Conservation (phyloP, 53 echinoderm and acorn worm genomes). For the Glandiceps talaboti region DNA sequence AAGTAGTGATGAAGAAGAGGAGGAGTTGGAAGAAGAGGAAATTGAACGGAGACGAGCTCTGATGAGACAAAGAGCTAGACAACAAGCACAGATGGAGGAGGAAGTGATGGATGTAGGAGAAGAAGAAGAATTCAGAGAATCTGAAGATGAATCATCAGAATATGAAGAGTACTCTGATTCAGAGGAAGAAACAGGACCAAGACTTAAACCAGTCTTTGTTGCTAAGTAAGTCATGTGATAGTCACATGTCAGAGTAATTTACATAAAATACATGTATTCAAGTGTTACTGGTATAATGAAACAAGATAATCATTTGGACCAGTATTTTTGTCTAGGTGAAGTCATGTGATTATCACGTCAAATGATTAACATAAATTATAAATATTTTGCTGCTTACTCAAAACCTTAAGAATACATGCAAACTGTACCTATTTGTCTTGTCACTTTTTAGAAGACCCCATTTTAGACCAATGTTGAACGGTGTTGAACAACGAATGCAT, state of each 20-base stretch:
- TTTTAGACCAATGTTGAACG: too few species aligned
- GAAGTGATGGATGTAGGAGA: slow-evolving; percentile 36
- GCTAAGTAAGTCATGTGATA: slow-evolving; percentile 41
- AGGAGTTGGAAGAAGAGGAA: slow-evolving; percentile 86
- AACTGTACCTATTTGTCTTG: too few species aligned
- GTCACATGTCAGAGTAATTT: too few species aligned
- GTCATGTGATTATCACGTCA: too few species aligned
- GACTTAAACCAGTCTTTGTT: slow-evolving; percentile 94
- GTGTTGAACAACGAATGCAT: too few species aligned
- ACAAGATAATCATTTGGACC: neutral
- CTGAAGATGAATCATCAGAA: slow-evolving; percentile 49
- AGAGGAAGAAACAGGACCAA: slow-evolving; percentile 75
- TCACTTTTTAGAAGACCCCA: too few species aligned
- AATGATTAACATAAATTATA: too few species aligned
- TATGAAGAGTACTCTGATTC: slow-evolving; percentile 94
- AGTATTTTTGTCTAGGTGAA: too few species aligned
- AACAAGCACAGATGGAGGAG: slow-evolving; percentile 56
- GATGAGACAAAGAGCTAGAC: slow-evolving; percentile 2
- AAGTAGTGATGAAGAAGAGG: slow-evolving; percentile 71
- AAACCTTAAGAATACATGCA: too few species aligned
- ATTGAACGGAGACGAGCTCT: slow-evolving; percentile 44
- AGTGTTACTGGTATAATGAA: neutral
- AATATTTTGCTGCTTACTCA: too few species aligned
- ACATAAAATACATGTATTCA: too few species aligned
- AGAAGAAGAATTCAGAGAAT: slow-evolving; percentile 34